Base-by-base conservation (phyloP, 2,888 invertebrate genomes). In the Tetragnatha montana region DNA sequence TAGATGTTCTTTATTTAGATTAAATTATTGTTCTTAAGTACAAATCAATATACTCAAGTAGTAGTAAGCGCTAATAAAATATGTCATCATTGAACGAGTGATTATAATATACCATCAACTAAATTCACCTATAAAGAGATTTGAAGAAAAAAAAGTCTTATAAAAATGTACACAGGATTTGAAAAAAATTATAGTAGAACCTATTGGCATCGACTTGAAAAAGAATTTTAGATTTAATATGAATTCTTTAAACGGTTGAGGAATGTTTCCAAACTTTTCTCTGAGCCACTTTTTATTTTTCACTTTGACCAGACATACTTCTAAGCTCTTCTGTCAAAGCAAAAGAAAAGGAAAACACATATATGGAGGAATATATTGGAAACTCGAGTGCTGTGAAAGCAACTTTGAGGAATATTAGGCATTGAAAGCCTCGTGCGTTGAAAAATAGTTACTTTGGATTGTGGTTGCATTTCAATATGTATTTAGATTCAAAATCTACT, bases 221-320 rank as follows among this genome's bases (percentile, higher is more conserved):
- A 79, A 76, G 47, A 85, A 70, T 79, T 79, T 79, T 35, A 10
- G 79, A 85, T 85, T 85, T 85, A 79, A 85, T 85, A 85, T 85
- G 85, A 85, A 85, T 85, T 85, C 85, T 50, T 76, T 85, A 85
- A 85, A 70, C n/a, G 51, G 12, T 50, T 6, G 71, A 79, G 60
- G 71, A 85, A 85, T 79, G 60, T 79, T 73, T 79, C 78, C 12
- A 76, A 79, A 79, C 76, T 85, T 79, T 85, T 79, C 22, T 51
- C 17, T 69, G 17, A 71, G n/a, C 74, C n/a, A 35, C 35, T 82
- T 82, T 69, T 71, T 82, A 71, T 19, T 19, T 68, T 21, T 69
- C 14, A 60, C 50, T 19, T 69, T 19, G 22, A 69, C 75, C 17
- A 76, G 76, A 84, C 76, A 76, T n/a, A 74, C 51, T 35, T 84